phyloP scores from a whole-genome alignment of 2,888 invertebrate genomes.

The Amiota minor region DNA sequence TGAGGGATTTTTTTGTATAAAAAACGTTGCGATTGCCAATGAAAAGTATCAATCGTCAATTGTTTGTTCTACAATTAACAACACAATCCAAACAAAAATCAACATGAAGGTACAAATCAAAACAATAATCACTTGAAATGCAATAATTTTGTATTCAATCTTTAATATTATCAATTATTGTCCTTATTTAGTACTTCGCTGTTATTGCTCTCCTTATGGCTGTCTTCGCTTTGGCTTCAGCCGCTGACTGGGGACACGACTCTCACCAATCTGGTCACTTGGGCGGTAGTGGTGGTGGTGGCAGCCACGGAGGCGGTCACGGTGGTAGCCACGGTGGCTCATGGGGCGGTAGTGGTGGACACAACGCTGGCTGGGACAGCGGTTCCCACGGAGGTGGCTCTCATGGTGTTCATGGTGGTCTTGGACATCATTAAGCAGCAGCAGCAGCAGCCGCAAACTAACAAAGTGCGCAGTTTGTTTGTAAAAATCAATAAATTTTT shows the following conservation, averaged over 20 bases:
- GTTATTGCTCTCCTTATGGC: conserved; percentile 26
- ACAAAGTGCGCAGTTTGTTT: conserved; percentile 26
- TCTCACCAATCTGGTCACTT: not conserved
- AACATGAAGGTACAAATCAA: conserved; percentile 16
- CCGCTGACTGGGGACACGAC: not conserved
- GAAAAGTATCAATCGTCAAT: conserved; percentile 22
- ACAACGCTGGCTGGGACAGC: conserved; percentile 13
- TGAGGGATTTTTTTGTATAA: conserved; percentile 14
- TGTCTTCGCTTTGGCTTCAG: conserved; percentile 10
- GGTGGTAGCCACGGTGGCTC: too few relatives aligned
- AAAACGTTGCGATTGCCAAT: conserved; percentile 11
- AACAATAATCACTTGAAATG: not conserved
- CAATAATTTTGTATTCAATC: not conserved
- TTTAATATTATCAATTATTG: not conserved
- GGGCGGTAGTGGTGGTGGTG: not conserved
- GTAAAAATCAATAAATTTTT: conserved; percentile 9
- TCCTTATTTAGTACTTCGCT: conserved; percentile 2
- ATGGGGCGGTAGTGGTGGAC: conserved; percentile 8
- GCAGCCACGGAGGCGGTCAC: too few relatives aligned
- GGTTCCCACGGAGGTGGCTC: not conserved
- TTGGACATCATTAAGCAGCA: not conserved
- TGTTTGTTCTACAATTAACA: conserved; percentile 7
- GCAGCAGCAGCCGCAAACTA: conserved; percentile 9
- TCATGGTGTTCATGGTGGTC: conserved; percentile 7
- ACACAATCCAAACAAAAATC: conserved; percentile 1